These are phyloP conservation scores for Trichomalopsis sarcophagae DNA, from an alignment of 1,140 invertebrate species.

Conservation along the genomic window DNA sequence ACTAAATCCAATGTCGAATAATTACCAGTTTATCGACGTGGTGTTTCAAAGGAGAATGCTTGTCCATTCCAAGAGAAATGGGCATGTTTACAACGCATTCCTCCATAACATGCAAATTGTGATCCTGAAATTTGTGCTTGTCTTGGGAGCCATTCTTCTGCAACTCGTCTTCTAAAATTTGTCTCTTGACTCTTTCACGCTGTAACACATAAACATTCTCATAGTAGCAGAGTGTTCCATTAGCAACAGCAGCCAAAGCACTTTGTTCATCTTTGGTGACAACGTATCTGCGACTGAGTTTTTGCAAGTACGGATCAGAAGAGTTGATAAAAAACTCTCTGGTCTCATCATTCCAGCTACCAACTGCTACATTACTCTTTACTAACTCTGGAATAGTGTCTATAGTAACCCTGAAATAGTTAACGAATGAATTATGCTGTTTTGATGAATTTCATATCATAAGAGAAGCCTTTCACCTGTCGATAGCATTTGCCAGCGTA, in stretches of 20 bases:
- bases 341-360: slow-evolving; percentile 82
- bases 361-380: slow-evolving; percentile 78
- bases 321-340: slow-evolving; percentile 83
- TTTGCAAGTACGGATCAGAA: slow-evolving; percentile 78
- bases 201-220: slow-evolving; percentile 86
- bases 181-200: slow-evolving; percentile 77
- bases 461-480: slow-evolving; percentile 71
- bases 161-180: slow-evolving; percentile 68
- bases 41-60: slow-evolving; percentile 86
- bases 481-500: slow-evolving; percentile 84
- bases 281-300: slow-evolving; percentile 82
- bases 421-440: not conserved
- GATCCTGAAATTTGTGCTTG: slow-evolving; percentile 63
- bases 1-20: slow-evolving; percentile 14
- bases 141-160: slow-evolving; percentile 56
- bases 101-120: slow-evolving; percentile 85
- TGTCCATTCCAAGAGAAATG: slow-evolving; percentile 85
- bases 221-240: slow-evolving; percentile 85
- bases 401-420: slow-evolving; percentile 80
- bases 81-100: slow-evolving; percentile 88
- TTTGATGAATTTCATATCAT: slow-evolving; percentile 17
- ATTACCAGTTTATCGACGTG: slow-evolving; percentile 79
- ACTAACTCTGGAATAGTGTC: slow-evolving; percentile 83
- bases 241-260: slow-evolving; percentile 79
- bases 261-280: slow-evolving; percentile 76